phyloP scores from a whole-genome alignment of 2,888 invertebrate genomes.

The Cheilosia variabilis region DNA sequence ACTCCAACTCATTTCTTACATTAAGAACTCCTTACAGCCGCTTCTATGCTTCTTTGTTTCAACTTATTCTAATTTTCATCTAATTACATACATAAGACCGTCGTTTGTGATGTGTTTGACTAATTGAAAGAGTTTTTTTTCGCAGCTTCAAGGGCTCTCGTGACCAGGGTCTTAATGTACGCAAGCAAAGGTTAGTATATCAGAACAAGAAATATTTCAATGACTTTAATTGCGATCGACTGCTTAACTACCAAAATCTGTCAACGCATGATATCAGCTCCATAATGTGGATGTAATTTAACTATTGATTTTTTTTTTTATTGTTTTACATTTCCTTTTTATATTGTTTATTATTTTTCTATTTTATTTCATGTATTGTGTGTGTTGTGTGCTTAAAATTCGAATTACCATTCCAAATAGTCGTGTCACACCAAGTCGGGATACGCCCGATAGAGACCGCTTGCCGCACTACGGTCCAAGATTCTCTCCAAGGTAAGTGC shows the following conservation, averaged over 20 bases:
- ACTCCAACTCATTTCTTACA: background rate
- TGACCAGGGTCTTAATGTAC: slow-evolving; percentile 85
- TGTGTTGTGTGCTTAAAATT: slow-evolving; percentile 76
- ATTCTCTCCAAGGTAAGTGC: slow-evolving; percentile 88
- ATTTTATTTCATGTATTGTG: slow-evolving; percentile 73
- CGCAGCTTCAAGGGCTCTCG: slow-evolving; percentile 87
- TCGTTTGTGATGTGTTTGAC: slow-evolving; percentile 51
- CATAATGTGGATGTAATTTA: slow-evolving; percentile 25
- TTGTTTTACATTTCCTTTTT: slow-evolving; percentile 62
- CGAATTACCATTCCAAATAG: slow-evolving; percentile 84
- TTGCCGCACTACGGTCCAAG: slow-evolving; percentile 96
- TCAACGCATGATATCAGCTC: slow-evolving; percentile 33
- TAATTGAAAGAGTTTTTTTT: slow-evolving; percentile 40
- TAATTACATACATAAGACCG: slow-evolving; percentile 20
- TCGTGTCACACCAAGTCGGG: slow-evolving; percentile 93
- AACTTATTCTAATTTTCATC: slow-evolving; percentile 32
- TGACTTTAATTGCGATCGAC: background rate
- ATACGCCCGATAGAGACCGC: slow-evolving; percentile 91
- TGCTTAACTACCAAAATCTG: slow-evolving; percentile 27
- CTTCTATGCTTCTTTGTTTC: slow-evolving; percentile 50
- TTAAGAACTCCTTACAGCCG: slow-evolving; percentile 12
- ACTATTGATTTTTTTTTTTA: slow-evolving; percentile 38
- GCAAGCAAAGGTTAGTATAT: slow-evolving; percentile 82
- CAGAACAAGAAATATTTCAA: background rate
- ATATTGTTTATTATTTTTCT: slow-evolving; percentile 68